Evolutionary conservation across 2,113 vertebrate species (phyloP).

Genomic region (Ceyx melanurus): DNA sequence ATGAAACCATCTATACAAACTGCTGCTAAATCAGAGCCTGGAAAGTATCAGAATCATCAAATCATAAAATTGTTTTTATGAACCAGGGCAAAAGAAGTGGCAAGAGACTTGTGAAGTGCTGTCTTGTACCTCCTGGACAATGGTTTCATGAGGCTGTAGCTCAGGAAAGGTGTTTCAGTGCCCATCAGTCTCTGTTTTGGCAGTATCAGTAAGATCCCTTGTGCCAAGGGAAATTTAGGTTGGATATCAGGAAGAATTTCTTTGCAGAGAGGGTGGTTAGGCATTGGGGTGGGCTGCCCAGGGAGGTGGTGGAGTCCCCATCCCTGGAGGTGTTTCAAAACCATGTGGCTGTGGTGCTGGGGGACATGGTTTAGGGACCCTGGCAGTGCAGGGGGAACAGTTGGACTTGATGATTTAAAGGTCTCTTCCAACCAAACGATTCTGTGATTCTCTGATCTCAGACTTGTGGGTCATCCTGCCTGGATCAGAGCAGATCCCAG

Average conservation of each 20-base stretch:
- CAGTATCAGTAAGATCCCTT: too few relatives aligned
- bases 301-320: too few relatives aligned
- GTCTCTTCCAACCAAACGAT: too few relatives aligned
- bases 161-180: neutral
- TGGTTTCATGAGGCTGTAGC: neutral
- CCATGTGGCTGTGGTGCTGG: too few relatives aligned
- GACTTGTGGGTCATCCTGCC: neutral
- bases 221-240: too few relatives aligned
- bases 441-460: neutral
- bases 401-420: too few relatives aligned
- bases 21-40: neutral
- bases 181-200: neutral
- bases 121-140: neutral
- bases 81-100: neutral
- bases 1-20: neutral
- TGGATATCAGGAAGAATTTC: too few relatives aligned
- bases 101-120: neutral
- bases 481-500: neutral
- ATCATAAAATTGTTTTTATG: neutral
- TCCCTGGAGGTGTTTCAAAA: too few relatives aligned
- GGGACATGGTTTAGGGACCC: too few relatives aligned
- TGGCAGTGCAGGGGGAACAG: too few relatives aligned
- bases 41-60: neutral
- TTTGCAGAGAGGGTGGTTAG: too few relatives aligned
- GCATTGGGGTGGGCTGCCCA: too few relatives aligned